Evolutionary conservation across 2,888 invertebrate genomes (phyloP), one percentile per base, ranked within the genome.

Genomic region (Caenorhabditis japonica): DNA sequence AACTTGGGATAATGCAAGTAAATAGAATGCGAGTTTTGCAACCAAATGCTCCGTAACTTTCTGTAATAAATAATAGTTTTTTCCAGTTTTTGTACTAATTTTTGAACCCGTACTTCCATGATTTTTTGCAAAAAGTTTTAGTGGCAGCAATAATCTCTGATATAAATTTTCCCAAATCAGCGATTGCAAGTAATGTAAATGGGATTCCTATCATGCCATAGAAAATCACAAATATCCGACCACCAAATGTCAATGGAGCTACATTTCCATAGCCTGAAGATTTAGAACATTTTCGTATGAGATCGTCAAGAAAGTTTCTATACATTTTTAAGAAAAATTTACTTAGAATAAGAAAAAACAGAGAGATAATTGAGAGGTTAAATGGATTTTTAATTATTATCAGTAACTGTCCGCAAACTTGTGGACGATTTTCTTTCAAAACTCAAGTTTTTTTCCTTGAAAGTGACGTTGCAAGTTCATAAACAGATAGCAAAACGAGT

Each of bases 161-260:
- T 8, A 86, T 73, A 71, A 85, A 86, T 66, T 84, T 85, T 21
- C 86, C 86, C 33, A 86, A 62, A 77, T 86, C 86, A 13, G 86
- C 86, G 46, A 86, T 85, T 7, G 86, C 85, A 13, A 86, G 72
- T 12, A 86, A 70, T 25, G 86, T 84, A 51, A 86, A 85, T 30
- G 86, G 85, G 41, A 85, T 85, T 7, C 86, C 79, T 15, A 86
- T 64, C n/a, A 86, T 60, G 5, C 85, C 86, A 70, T 86, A 86
- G 25, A 80, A 44, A 44, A 86, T 85, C 19, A 85, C 85, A 61
- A 86, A 86, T 3, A 85, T 46, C 12, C 84, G 78, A 2, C 86
- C 86, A 15, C 71, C 80, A 53, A 84, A 84, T 1, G 83, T 86
- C 17, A 80, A 70, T 10, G 86, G 85, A 19, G 85, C 85, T 4